Base-by-base conservation (phyloP, 2,797 vertebrate species). In the Danio kyathit region DNA sequence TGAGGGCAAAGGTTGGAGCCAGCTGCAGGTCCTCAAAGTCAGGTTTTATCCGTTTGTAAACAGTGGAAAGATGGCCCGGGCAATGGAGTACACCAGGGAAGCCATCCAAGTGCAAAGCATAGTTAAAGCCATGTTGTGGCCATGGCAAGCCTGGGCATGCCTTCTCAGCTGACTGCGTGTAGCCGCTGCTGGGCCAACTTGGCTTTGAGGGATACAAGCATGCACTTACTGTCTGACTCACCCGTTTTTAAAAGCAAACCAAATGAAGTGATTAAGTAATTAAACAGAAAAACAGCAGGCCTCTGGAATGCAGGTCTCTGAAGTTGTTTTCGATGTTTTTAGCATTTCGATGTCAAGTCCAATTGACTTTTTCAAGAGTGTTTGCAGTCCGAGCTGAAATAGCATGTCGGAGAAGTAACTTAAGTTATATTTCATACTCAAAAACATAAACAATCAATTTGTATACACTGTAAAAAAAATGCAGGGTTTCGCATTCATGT, bases 11-110 rank as follows among this genome's bases (percentile, higher is more conserved):
- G 52, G 49, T 77, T 86, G 51, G 71, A 82, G 65, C 71, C 81
- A 87, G 81, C 78, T 85, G 81, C 67, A 65, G 66, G 72, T 76
- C 46, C 66, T 82, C 86, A 85, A 85, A 85, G 79, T 76, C 72
- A 82, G 76, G 75, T 82, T 77, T 82, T 80, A 71, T 82, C 44
- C 29, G 60, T 77, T 75, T 82, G 76, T 82, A 80, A 84, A 87
- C 86, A 87, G 84, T 84, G 84, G 84, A 87, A 85, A 73, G 80
- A 86, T 86, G 74, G 60, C 80, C 48, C 21, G n/a, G 76, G 82
- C 73, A 74, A 74, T 82, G 80, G 76, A 87, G 80, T 75, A 82
- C 73, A 84, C 74, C 77, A 70, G 56, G 81, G 75, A 85, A 85
- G 73, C 46, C 60, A 82, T 85, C 79, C 81, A 87, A 83, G 43